Evolutionary conservation across 2,888 invertebrate species (phyloP), one percentile per base, ranked within the genome.

Genomic region (Ormyrus thymus): DNA sequence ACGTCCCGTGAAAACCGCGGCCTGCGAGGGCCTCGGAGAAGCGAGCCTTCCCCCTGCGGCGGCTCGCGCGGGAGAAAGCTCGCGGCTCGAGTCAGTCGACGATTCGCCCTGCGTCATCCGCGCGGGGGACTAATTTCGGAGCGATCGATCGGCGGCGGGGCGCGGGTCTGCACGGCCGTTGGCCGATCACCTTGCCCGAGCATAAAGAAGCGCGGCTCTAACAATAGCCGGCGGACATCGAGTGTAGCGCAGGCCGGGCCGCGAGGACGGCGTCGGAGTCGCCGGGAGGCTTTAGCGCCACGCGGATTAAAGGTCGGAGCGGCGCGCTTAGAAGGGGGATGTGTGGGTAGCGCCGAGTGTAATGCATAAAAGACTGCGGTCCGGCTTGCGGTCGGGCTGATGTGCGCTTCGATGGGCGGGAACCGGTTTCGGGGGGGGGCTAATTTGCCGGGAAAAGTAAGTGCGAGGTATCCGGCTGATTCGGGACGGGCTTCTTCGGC

Each of bases 81-180:
- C 9, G 9, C 59, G n/a, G 6, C 59, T 11, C 4, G n/a, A 59
- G n/a, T 59, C 59, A 15, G 5, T 59, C 8, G 29, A 13, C 8
- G 59, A 10, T 13, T 13, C 8, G n/a, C 29, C 3, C 29, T 29
- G 59, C 8, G 59, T 15, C 59, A 13, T 13, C 9, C n/a, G 29
- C n/a, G n/a, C n/a, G n/a, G 9, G 6, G 59, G 50, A 65, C 65
- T 65, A 50, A 65, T 65, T 65, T 51, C 15, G 48, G 65, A 65
- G 15, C 50, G 43, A 65, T 65, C 65, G 65, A 65, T 65, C 50
- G 7, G 7, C 29, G 58, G 7, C 58, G 58, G n/a, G 29, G 65
- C 50, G 45, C 61, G 29, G 50, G 0, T 29, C 29, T 29, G 1
- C 29, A 29, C 29, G 29, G 29, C 29, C 29, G 29, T 29, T 29